Evolutionary conservation across 2,888 invertebrate species (phyloP).

Genomic region (Sminthurinus aureus): DNA sequence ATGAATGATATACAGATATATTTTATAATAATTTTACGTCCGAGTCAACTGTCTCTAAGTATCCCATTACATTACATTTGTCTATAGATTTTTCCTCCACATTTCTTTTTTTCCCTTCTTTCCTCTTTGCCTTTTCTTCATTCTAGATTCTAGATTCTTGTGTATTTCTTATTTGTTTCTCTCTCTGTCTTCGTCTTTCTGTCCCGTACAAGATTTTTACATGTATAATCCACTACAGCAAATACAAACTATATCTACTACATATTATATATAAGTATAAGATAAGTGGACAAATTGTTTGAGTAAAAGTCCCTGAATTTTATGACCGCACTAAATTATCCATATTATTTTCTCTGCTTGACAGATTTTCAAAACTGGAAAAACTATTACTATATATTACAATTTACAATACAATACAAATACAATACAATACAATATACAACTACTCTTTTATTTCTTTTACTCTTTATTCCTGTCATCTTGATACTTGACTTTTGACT

Average conservation of each 20-base stretch:
- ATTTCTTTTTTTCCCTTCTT: slow-evolving; percentile 16
- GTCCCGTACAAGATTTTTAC: too few species aligned
- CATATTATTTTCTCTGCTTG: background rate
- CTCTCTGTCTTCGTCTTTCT: background rate
- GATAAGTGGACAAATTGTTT: slow-evolving; percentile 39
- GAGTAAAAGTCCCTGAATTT: slow-evolving; percentile 9
- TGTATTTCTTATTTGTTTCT: background rate
- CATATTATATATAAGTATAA: background rate
- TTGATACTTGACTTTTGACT: background rate
- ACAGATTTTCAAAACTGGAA: slow-evolving; percentile 2
- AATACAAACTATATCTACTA: too few species aligned
- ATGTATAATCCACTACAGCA: too few species aligned
- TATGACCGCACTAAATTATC: slow-evolving; percentile 25
- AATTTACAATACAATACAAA: background rate
- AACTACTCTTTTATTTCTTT: background rate
- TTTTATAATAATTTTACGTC: too few species aligned
- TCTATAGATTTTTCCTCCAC: slow-evolving; percentile 2
- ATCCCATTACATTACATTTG: slow-evolving; percentile 6
- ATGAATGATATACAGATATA: background rate
- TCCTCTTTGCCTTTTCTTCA: background rate
- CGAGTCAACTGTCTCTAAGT: slow-evolving; percentile 9
- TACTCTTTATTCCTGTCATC: background rate
- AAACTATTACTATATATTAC: background rate
- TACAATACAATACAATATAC: background rate
- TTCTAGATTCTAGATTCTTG: too few species aligned